phyloP scores from a whole-genome alignment of 2,797 vertebrate species.

The Sphaeramia orbicularis region DNA sequence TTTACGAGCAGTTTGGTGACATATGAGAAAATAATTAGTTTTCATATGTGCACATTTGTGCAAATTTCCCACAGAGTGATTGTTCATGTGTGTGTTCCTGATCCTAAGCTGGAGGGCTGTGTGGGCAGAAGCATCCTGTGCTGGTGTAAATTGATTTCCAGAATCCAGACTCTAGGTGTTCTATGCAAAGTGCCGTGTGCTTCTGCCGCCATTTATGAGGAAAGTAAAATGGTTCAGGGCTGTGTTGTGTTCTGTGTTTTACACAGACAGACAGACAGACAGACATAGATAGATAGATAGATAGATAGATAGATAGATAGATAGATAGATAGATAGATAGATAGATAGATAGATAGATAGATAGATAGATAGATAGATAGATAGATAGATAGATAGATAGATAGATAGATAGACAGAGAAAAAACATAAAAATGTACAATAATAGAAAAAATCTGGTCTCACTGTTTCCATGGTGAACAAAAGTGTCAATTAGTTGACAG shows the following conservation, averaged over 20 bases:
- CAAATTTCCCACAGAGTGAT: conserved; percentile 13
- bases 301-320: too few species aligned
- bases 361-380: too few species aligned
- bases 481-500: conserved; percentile 12
- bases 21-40: conserved; percentile 64
- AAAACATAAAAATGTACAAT: conserved; percentile 9
- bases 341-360: too few species aligned
- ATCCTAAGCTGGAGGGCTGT: conserved; percentile 63
- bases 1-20: conserved; percentile 47
- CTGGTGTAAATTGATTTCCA: conserved; percentile 75
- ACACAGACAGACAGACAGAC: too few species aligned
- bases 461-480: conserved; percentile 25
- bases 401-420: too few species aligned
- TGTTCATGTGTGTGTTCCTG: conserved; percentile 31
- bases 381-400: too few species aligned
- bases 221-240: conserved; percentile 50
- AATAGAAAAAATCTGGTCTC: conserved; percentile 13
- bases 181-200: conserved; percentile 44
- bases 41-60: conserved; percentile 38
- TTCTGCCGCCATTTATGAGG: conserved; percentile 58
- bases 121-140: conserved; percentile 70
- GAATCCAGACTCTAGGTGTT: conserved; percentile 60
- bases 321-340: too few species aligned
- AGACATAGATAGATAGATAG: too few species aligned
- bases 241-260: conserved; percentile 27